Percentiles rank a stretch among this genome's conserved stretches.
Evolutionary conservation across 2,888 invertebrate genomes (phyloP).

Genomic region (Rhopalosiphum nymphaeae): DNA sequence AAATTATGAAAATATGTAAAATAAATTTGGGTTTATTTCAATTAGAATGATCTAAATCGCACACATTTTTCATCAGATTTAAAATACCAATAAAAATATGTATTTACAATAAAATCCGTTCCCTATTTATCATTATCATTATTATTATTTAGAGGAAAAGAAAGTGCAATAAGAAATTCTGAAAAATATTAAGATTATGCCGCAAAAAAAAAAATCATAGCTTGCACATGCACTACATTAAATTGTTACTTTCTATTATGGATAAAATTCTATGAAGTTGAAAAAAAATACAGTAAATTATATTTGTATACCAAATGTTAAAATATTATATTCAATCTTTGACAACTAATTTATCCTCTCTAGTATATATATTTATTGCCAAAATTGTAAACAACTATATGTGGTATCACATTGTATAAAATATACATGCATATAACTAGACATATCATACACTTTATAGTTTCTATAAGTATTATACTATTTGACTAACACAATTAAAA

Average conservation of each 20-base stretch:
- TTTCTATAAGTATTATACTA: neutral
- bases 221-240: neutral
- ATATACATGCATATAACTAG: neutral
- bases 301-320: neutral
- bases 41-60: no score
- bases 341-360: constrained; percentile 41
- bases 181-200: neutral
- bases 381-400: neutral
- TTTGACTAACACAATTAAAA: neutral
- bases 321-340: constrained; percentile 47
- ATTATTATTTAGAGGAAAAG: neutral
- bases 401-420: neutral
- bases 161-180: no score
- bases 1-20: no score
- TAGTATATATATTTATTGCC: constrained; percentile 63
- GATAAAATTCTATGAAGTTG: neutral
- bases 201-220: neutral
- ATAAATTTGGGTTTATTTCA: no score
- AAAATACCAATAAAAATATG: no score
- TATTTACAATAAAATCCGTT: no score
- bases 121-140: neutral
- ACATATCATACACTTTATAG: neutral
- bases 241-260: neutral
- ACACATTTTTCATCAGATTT: no score
- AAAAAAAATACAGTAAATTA: neutral